Evolutionary conservation across 2,113 vertebrate genomes (phyloP).

Genomic region (Talpa occidentalis): DNA sequence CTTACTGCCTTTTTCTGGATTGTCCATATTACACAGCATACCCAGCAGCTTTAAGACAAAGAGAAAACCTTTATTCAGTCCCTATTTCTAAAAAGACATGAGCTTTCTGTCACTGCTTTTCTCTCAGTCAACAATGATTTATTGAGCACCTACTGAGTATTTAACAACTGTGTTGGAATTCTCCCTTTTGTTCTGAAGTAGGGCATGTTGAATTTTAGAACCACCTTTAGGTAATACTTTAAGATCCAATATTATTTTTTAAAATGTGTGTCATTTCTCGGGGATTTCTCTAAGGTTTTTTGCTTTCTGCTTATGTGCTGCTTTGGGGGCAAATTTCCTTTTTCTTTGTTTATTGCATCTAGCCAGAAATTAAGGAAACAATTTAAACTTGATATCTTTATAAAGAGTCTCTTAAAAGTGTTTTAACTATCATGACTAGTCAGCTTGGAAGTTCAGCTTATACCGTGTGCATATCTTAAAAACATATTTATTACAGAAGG

Average conservation of each 20-base stretch:
- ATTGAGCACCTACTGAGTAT: neutral
- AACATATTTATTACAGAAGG: neutral
- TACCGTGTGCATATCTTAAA: neutral
- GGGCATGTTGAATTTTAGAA: constrained; percentile 34
- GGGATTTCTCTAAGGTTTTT: constrained; percentile 46
- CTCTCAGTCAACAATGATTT: neutral
- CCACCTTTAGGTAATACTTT: constrained; percentile 37
- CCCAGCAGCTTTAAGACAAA: neutral
- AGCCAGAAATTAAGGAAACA: constrained; percentile 14
- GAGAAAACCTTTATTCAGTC: neutral
- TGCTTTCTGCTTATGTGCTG: constrained; percentile 12
- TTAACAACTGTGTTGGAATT: neutral
- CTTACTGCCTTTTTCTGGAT: neutral
- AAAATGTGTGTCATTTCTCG: constrained; percentile 10
- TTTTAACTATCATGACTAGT: constrained; percentile 50
- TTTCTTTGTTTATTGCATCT: constrained; percentile 39
- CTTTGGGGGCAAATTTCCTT: neutral
- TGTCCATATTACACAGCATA: neutral
- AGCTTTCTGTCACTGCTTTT: constrained; percentile 21
- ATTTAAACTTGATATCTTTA: constrained; percentile 23
- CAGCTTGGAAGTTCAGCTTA: neutral
- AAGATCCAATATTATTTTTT: constrained; percentile 40
- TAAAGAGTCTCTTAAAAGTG: neutral
- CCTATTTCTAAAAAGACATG: neutral
- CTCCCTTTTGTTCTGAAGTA: neutral